Evolutionary conservation across 2,113 vertebrate species (phyloP).

Genomic region (Oenanthe melanoleuca): DNA sequence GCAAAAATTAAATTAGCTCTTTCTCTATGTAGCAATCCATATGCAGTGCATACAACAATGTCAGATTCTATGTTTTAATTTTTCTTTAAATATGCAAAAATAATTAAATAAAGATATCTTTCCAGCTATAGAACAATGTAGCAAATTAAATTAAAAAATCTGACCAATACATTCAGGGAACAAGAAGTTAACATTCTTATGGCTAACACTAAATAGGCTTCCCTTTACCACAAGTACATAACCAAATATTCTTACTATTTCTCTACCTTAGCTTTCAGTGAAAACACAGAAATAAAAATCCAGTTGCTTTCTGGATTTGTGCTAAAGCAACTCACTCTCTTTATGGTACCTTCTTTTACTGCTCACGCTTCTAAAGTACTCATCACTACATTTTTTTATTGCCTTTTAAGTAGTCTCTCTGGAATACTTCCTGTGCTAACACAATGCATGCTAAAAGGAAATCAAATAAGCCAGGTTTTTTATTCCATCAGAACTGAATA

Average conservation of each 20-base stretch:
- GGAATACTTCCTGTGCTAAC: neutral
- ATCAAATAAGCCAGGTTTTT: neutral
- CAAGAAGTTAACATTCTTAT: neutral
- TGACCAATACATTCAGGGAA: neutral
- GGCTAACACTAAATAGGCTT: neutral
- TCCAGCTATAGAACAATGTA: neutral
- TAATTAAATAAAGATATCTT: neutral
- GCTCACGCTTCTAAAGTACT: neutral
- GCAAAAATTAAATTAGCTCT: neutral
- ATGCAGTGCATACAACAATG: neutral
- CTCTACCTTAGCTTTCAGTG: neutral
- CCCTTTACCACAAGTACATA: neutral
- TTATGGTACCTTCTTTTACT: neutral
- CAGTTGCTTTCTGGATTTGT: neutral
- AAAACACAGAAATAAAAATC: neutral
- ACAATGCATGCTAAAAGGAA: neutral
- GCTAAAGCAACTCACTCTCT: neutral
- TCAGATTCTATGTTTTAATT: neutral
- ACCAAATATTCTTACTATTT: neutral
- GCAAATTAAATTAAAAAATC: neutral
- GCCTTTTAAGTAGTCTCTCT: conserved; percentile 1
- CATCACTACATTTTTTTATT: neutral
- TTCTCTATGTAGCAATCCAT: neutral
- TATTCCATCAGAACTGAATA: neutral
- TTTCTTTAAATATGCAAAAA: neutral